Base-by-base conservation (phyloP, 2,797 vertebrate genomes). In the Micrastur ruficollis region DNA sequence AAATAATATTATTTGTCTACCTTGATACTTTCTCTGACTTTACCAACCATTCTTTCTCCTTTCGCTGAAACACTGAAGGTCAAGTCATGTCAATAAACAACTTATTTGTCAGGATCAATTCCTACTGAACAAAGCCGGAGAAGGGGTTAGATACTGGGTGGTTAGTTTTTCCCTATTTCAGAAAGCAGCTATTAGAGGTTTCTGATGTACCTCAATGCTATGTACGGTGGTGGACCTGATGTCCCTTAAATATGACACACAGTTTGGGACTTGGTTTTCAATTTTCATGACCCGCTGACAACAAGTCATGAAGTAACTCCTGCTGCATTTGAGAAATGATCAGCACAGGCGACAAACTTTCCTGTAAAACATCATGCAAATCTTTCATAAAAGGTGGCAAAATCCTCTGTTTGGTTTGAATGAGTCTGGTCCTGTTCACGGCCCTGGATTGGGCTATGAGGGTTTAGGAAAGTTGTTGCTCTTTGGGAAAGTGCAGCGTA, bases 401-500 rank as follows among this genome's bases (percentile, higher is more conserved):
- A 84, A 46, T 42, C 40, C 25, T 61, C 26, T 42, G 5, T 52
- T 67, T 61, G 34, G 18, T 66, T 82, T 42, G n/a, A 67, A 34
- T 80, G 47, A 20, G 17, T 27, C 32, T 2, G 3, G 11, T 46
- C 11, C 12, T 7, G 44, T 70, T 68, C 6, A 8, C 7, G 25
- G 58, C 38, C 63, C 14, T 59, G 59, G 31, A 27, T 5, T 0
- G 2, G 29, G 44, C 62, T 67, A 10, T 44, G 31, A 71, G 31
- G 21, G 6, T 59, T 90, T 42, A 52, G 70, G 62, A 31, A 68
- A 75, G 46, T 4, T 34, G 66, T 52, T 68, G 44, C 44, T 71
- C 44, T 89, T 82, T 67, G 63, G 80, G 53, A 65, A 96, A 87
- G 40, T 8, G n/a, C 40, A 23, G 9, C 26, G 63, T 95, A 92